Evolutionary conservation across 2,113 vertebrate species (phyloP).

Genomic region (Anser cygnoides): DNA sequence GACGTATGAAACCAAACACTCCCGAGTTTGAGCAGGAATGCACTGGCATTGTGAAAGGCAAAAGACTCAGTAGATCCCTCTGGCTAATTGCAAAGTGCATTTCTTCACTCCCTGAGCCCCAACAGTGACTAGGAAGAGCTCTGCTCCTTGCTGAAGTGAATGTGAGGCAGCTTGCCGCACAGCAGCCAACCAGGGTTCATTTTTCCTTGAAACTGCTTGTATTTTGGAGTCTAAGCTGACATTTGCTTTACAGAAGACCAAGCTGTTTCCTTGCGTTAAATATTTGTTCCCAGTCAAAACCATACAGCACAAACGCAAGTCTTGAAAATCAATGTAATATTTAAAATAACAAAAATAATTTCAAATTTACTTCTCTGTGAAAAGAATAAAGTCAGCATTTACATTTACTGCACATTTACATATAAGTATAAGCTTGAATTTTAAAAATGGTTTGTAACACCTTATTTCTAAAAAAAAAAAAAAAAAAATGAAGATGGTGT

Average conservation of each 20-base stretch:
- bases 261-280: not conserved
- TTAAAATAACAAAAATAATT: not conserved
- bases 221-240: not conserved
- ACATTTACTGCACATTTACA: not conserved
- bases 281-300: not conserved
- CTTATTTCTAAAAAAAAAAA: not conserved
- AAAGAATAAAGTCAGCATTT: not conserved
- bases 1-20: not conserved
- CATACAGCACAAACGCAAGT: not conserved
- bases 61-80: not conserved
- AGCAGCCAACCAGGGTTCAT: not conserved
- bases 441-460: not conserved
- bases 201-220: not conserved
- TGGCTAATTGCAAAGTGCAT: not conserved
- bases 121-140: fast-evolving
- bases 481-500: not conserved
- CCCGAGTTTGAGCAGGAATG: not conserved
- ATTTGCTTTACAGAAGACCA: constrained; percentile 21
- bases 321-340: not conserved
- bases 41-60: not conserved
- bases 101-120: not conserved
- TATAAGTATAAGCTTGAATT: not conserved
- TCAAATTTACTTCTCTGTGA: not conserved
- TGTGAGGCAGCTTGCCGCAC: not conserved
- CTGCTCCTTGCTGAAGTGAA: fast-evolving